Conservation (phyloP, 2,113 vertebrate species). For the Corvus cornix region DNA sequence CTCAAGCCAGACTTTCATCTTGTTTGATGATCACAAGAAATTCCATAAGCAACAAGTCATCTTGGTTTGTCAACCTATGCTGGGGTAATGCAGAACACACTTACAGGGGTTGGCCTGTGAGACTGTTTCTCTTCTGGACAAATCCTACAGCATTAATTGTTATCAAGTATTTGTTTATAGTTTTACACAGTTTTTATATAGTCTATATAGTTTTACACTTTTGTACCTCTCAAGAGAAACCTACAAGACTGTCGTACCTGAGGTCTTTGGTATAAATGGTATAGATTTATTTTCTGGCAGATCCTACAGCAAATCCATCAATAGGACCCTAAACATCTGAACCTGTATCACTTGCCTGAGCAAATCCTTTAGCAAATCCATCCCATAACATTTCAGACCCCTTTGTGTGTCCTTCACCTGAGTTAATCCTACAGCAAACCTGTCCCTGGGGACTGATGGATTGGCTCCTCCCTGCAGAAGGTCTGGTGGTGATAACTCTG, state of each 20-base stretch:
- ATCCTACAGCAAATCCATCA: background rate
- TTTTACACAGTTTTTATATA: background rate
- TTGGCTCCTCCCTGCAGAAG: background rate
- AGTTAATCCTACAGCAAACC: conserved; percentile 4
- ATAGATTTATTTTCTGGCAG: background rate
- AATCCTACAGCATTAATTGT: background rate
- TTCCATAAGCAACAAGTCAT: conserved; percentile 51
- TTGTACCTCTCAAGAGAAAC: background rate
- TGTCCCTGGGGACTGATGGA: background rate
- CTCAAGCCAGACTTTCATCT: conserved; percentile 67
- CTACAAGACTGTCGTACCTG: background rate
- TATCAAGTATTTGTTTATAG: background rate
- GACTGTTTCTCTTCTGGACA: background rate
- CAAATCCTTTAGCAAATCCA: conserved; percentile 5
- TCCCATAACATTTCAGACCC: background rate
- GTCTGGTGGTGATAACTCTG: background rate
- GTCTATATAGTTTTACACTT: background rate
- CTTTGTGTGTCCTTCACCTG: background rate
- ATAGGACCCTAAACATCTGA: background rate
- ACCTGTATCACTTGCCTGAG: background rate
- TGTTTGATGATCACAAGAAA: conserved; percentile 59
- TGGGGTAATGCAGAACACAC: background rate
- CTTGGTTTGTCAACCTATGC: background rate
- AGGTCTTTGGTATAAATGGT: background rate
- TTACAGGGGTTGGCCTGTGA: background rate